Base-by-base conservation (phyloP, 2,888 invertebrate species). In the Frankliniella intonsa region DNA sequence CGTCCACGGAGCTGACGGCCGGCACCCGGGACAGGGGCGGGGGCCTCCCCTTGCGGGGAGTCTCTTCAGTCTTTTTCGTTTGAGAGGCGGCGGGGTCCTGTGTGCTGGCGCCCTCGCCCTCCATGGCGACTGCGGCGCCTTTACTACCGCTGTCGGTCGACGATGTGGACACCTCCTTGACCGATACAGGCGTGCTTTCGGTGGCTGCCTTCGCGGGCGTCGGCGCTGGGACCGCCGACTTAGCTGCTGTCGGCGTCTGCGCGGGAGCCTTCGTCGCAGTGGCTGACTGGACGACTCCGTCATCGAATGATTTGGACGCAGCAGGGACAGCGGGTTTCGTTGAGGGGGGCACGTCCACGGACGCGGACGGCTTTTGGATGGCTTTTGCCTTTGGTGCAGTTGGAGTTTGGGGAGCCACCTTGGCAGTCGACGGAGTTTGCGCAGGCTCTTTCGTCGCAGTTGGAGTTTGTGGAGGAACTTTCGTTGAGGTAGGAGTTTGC, bases 21-120 rank as follows among this genome's bases (percentile, higher is more conserved):
- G 69, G 69, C 69, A 69, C n/a, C 9, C 65, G 65, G 19, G n/a
- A 19, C 69, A 69, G 69, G 10, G 69, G 69, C 22, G 69, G 69
- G 22, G 69, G 69, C 22, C 22, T 69, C n/a, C 69, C 69, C 69
- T 69, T 69, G 19, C 10, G 19, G 3, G 69, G 69, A 69, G 69
- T n/a, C 69, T 69, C 69, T 22, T 69, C 69, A 69, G 69, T 69
- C 69, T 69, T 69, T 22, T 69, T 38, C 38, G 38, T 38, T 38
- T 69, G 69, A 5, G 69, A 10, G n/a, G n/a, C 69, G 65, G 17
- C 38, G 38, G 38, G 38, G 38, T 38, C 38, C 38, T 38, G 38
- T 38, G 38, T 3, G 38, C 38, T 5, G 5, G 38, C 38, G 38
- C 38, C 38, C 2, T 2, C 38, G 38, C 38, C 38, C 38, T 38